Base-by-base conservation (phyloP, 2,113 vertebrate genomes). In the Fulmarus glacialis region DNA sequence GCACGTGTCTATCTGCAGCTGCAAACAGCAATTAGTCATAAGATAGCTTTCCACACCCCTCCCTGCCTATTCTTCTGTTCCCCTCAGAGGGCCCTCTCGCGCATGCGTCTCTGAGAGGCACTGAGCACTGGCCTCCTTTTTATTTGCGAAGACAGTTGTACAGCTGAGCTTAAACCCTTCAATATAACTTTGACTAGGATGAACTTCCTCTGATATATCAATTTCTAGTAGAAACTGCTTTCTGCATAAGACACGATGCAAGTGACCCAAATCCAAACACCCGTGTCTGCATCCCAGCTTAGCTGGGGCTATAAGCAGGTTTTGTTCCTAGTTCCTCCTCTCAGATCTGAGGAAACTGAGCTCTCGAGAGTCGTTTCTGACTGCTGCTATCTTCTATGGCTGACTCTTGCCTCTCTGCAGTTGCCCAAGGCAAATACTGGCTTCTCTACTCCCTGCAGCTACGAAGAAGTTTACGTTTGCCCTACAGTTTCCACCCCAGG, bases 1-100 rank as follows among this genome's bases (percentile, higher is more conserved):
- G 87, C 93, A 97, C 45, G n/a, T 97, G 85, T 59, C 83, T 95
- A 24, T 78, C 73, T 73, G 45, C 96, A 97, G 95, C 82, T 98
- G 95, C 96, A 97, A 97, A 96, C 62, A 97, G 92, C 84, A 94
- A 95, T 98, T 97, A 97, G 89, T 96, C 88, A 85, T 34, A 89
- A 63, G 96, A 96, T 70, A 92, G 81, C 92, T 95, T 48, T 84
- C 75, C 84, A 87, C 91, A 84, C 64, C 93, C 89, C 96, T 96
- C 94, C 77, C 87, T 55, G 70, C 81, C 74, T 83, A 29, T 90
- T 86, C 72, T 96, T 48, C 63, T 66, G 32, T 11, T 87, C 55
- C 47, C 50, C 47, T 90, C 88, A 11, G 27, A 79, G 79, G 15
- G 30, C 48, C 70, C 74, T 80, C 75, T 82, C 75, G 74, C 23